Percentiles rank a stretch among this genome's conserved stretches.
These are phyloP conservation scores for fruit fly (Drosophila melanogaster) DNA, from an alignment of 1,140 invertebrate species.

Conservation along the genomic window DNA sequence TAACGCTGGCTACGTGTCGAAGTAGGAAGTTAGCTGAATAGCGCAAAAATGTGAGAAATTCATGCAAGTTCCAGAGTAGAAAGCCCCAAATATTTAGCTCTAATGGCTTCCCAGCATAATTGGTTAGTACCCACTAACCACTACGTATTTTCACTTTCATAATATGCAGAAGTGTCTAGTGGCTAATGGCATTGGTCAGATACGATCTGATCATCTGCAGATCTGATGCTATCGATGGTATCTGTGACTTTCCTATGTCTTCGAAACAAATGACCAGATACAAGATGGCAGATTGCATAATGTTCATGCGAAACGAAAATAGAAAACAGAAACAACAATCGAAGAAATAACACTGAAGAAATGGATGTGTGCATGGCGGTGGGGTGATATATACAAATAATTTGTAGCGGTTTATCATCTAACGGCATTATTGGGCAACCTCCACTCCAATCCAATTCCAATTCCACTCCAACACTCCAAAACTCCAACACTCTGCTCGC, in stretches of 20 bases:
- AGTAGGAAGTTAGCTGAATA: slow-evolving; percentile 48
- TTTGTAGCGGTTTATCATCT: slow-evolving; percentile 81
- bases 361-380: slow-evolving; percentile 60
- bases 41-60: slow-evolving; percentile 26
- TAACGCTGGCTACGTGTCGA: slow-evolving; percentile 48
- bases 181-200: slow-evolving; percentile 37
- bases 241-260: slow-evolving; percentile 57
- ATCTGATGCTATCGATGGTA: slow-evolving; percentile 37
- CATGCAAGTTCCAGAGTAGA: slow-evolving; percentile 57
- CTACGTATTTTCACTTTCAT: slow-evolving; percentile 29
- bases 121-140: slow-evolving; percentile 21
- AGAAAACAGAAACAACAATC: slow-evolving; percentile 57
- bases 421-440: slow-evolving; percentile 78
- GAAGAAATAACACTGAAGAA: slow-evolving; percentile 39
- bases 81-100: slow-evolving; percentile 33
- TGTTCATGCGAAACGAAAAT: slow-evolving; percentile 63
- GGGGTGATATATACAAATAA: slow-evolving; percentile 54
- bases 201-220: slow-evolving; percentile 6
- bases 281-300: slow-evolving; percentile 63
- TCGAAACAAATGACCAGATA: slow-evolving; percentile 39
- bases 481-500: slow-evolving; percentile 54
- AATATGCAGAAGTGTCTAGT: neutral
- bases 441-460: slow-evolving; percentile 48
- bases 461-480: neutral
- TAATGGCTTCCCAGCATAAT: neutral